A percentile compares a stretch with the other conserved stretches of the same genome.
Conservation (phyloP, 2,113 vertebrate genomes). For the Xiphophorus hellerii region DNA sequence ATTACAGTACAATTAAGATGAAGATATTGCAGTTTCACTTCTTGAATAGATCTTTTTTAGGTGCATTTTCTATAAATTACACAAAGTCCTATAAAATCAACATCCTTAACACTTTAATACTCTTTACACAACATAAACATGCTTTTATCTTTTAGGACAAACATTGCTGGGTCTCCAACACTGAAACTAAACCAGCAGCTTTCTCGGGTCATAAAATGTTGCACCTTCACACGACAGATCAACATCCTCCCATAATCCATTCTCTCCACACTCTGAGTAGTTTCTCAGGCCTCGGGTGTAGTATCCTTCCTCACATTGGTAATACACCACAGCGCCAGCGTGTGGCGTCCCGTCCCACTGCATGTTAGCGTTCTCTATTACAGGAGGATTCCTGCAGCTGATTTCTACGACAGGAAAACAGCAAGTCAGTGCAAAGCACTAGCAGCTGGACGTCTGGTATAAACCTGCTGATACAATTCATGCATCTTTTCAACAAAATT, state of each 20-base stretch:
- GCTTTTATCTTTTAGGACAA: too few relatives aligned
- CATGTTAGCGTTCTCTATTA: constrained; percentile 48
- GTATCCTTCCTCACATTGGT: constrained; percentile 70
- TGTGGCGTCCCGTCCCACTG: constrained; percentile 56
- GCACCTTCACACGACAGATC: constrained; percentile 79
- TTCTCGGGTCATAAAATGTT: background rate
- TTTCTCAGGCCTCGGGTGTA: constrained; percentile 46
- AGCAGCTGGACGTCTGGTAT: too few relatives aligned
- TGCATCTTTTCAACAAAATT: too few relatives aligned
- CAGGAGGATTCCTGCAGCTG: constrained; percentile 55
- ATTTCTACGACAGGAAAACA: constrained; percentile 69
- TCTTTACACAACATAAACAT: background rate
- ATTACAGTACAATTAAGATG: too few relatives aligned
- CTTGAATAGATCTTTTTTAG: too few relatives aligned
- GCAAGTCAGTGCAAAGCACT: too few relatives aligned
- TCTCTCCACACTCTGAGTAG: constrained; percentile 65
- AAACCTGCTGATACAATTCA: too few relatives aligned
- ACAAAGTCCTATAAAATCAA: background rate
- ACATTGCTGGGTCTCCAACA: too few relatives aligned
- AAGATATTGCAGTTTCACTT: background rate
- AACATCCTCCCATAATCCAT: constrained; percentile 73
- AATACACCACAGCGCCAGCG: constrained; percentile 58
- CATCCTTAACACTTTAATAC: background rate
- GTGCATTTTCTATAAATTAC: background rate
- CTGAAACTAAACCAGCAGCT: too few relatives aligned